Conservation (phyloP, 2,113 vertebrate species). For the Corythoichthys haematopterus region DNA sequence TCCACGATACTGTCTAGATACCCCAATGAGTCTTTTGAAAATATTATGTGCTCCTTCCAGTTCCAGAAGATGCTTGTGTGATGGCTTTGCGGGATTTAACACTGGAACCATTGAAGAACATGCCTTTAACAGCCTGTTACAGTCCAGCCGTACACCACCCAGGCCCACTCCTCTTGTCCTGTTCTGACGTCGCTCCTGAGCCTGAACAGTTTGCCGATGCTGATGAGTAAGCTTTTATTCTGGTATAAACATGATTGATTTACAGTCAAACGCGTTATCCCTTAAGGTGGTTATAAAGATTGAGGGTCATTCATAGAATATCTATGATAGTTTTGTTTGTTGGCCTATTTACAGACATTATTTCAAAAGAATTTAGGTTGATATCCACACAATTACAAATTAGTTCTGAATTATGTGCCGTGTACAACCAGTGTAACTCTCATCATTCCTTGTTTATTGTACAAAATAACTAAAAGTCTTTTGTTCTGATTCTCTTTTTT, state of each 20-base stretch:
- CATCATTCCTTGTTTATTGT: background rate
- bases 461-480: conserved; percentile 2
- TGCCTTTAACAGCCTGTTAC: conserved; percentile 31
- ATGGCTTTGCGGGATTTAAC: conserved; percentile 22
- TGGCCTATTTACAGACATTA: background rate
- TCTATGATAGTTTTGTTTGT: conserved; percentile 13
- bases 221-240: conserved; percentile 39
- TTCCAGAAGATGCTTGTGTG: conserved; percentile 53
- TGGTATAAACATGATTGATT: background rate
- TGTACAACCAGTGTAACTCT: background rate
- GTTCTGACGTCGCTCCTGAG: conserved; percentile 3
- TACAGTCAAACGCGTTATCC: background rate
- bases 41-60: conserved; percentile 33
- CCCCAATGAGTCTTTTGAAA: background rate
- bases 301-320: background rate
- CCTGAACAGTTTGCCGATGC: conserved; percentile 64
- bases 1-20: background rate
- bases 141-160: conserved; percentile 52
- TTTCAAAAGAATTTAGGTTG: background rate
- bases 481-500: conserved; percentile 16
- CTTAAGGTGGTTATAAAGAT: background rate
- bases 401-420: background rate
- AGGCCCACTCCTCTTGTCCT: conserved; percentile 41
- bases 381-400: background rate
- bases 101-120: conserved; percentile 1